Conservation (phyloP, 2,797 vertebrate genomes). For the Notolabrus celidotus region DNA sequence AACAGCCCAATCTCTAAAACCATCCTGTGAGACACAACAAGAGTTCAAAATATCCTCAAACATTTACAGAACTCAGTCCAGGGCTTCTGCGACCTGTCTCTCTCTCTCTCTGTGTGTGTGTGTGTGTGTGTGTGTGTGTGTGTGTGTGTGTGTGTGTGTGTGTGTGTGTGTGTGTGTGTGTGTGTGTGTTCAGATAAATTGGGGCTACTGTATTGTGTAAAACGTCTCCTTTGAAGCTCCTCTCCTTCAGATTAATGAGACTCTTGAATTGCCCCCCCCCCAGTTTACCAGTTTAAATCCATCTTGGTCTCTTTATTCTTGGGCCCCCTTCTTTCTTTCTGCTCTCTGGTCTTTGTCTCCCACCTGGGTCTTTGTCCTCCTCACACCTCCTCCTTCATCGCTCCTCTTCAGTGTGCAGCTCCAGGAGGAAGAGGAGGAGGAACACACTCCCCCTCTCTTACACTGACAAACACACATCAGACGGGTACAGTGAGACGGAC, state of each 20-base stretch:
- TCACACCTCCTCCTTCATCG: constrained; percentile 16
- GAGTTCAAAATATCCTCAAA: too few relatives aligned
- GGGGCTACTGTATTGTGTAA: constrained; percentile 37
- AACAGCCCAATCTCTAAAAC: too few relatives aligned
- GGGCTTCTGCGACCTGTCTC: too few relatives aligned
- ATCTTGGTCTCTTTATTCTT: constrained; percentile 31
- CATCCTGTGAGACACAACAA: too few relatives aligned
- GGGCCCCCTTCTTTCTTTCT: constrained; percentile 6
- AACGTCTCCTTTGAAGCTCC: constrained; percentile 59
- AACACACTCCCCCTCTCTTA: neutral
- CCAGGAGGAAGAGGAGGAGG: neutral
- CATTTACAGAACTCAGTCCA: too few relatives aligned
- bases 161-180: constrained; percentile 18
- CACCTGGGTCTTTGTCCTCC: constrained; percentile 41
- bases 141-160: too few relatives aligned
- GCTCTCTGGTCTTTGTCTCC: constrained; percentile 17
- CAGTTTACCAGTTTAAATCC: constrained; percentile 13
- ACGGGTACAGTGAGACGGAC: neutral
- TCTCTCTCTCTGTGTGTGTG: too few relatives aligned
- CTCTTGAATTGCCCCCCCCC: constrained; percentile 23
- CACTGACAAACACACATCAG: neutral
- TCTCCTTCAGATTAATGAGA: constrained; percentile 64
- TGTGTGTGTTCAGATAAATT: constrained; percentile 6
- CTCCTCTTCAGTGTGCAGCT: neutral
- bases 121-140: too few relatives aligned